phyloP scores from a whole-genome alignment of 2,797 vertebrate genomes.

The Champsocephalus gunnari region DNA sequence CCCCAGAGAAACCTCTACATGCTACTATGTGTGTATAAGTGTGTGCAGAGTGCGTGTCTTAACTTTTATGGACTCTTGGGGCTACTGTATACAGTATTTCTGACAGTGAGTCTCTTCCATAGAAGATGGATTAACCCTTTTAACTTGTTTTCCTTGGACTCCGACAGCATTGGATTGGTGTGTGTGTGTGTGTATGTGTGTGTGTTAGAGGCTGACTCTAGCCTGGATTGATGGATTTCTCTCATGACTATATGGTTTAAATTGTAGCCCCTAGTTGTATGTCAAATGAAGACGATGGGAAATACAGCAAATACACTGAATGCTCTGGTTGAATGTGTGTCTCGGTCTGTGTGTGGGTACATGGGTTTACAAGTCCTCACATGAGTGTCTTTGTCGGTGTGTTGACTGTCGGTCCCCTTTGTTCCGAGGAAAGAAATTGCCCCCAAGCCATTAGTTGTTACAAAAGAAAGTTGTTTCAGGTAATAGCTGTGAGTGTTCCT shows the following conservation, averaged over 20 bases:
- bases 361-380: slow-evolving; percentile 13
- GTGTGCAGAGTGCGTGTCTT: slow-evolving; percentile 14
- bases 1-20: slow-evolving; percentile 39
- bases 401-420: slow-evolving; percentile 52
- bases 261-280: slow-evolving; percentile 57
- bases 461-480: slow-evolving; percentile 74
- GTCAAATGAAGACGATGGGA: slow-evolving; percentile 49
- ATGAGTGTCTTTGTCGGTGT: slow-evolving; percentile 32
- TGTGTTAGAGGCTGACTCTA: slow-evolving; percentile 1
- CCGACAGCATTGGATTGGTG: slow-evolving; percentile 37
- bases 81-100: slow-evolving; percentile 55
- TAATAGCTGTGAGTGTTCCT: slow-evolving; percentile 64
- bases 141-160: slow-evolving; percentile 60
- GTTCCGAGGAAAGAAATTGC: slow-evolving; percentile 63
- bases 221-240: slow-evolving; percentile 60
- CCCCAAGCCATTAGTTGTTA: slow-evolving; percentile 57
- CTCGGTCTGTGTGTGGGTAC: background rate
- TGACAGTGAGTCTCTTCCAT: slow-evolving; percentile 37
- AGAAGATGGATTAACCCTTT: slow-evolving; percentile 75
- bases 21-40: slow-evolving; percentile 23
- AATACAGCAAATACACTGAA: slow-evolving; percentile 26
- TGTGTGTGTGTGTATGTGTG: slow-evolving; percentile 25
- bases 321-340: slow-evolving; percentile 7
- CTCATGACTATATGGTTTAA: slow-evolving; percentile 56
- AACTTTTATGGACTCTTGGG: slow-evolving; percentile 49